Evolutionary conservation across 1,140 invertebrate species (phyloP), one percentile per base, ranked within the genome.

Genomic region (Drosophila cardini): DNA sequence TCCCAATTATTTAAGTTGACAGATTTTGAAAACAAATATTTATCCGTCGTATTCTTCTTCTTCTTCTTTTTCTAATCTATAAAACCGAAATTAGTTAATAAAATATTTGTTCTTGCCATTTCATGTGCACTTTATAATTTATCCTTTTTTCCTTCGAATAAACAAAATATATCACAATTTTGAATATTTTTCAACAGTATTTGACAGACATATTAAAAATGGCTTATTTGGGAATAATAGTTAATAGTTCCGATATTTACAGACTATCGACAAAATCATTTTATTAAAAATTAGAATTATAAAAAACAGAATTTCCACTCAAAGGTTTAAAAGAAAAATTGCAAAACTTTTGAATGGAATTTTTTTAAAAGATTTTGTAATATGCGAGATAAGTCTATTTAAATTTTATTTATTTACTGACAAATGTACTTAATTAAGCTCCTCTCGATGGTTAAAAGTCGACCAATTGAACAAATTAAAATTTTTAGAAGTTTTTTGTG

Each of bases 81-180:
- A 61, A 48, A 69, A 69, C 21, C 57, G 34, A 73, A 73, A 55
- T 61, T n/a, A 45, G 18, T 55, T 36, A 52, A 42, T 16, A 67
- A 53, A 21, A n/a, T 15, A 15, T 15, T 34, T 7, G n/a, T 42
- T 52, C 42, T 21, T 56, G 43, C 55, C 53, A 46, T 76, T 74
- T 55, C 40, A 67, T 78, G 43, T 74, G 75, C 76, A 64, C 46
- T 61, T 87, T 70, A 63, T 62, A 16, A 16, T 60, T 21, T 70
- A 68, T 26, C 36, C 62, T 76, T 78, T 76, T 78, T 82, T 7
- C 13, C 79, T 77, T 68, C 62, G 75, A 75, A 80, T 65, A 76
- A 67, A 84, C 80, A 80, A 87, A 87, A 89, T 87, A 74, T 87
- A 87, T 87, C 84, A 87, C 84, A 87, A 84, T 80, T 87, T 89